Percentiles rank a stretch among this genome's conserved stretches.
These are phyloP conservation scores for Heliconius ethilla DNA, from an alignment of 2,888 invertebrate species.

Conservation along the genomic window DNA sequence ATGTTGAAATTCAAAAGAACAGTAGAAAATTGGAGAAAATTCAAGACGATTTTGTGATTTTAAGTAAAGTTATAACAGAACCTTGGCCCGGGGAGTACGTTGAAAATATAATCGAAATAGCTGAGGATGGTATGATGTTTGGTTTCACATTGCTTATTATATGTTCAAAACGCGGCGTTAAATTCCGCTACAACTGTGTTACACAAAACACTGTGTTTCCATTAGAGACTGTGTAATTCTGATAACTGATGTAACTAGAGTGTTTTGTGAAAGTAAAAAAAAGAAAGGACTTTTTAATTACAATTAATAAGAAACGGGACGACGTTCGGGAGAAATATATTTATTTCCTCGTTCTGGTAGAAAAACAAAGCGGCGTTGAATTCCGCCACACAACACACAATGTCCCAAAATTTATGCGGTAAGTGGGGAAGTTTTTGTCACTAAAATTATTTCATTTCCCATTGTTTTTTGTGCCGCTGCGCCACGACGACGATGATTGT, in stretches of 20 bases:
- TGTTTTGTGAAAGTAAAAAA: background rate
- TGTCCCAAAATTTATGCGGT: too few species aligned
- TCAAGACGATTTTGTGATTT: constrained; percentile 27
- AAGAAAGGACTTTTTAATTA: too few species aligned
- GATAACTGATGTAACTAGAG: background rate
- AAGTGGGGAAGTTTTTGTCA: background rate
- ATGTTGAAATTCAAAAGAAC: background rate
- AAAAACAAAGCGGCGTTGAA: too few species aligned
- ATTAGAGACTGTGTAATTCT: background rate
- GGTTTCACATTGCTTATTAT: background rate
- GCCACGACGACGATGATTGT: too few species aligned
- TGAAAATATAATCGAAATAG: constrained; percentile 44
- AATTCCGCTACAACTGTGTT: background rate
- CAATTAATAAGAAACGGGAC: too few species aligned
- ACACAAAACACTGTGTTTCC: too few species aligned
- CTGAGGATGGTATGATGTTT: constrained; percentile 32
- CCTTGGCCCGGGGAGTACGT: constrained; percentile 40
- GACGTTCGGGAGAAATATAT: too few species aligned
- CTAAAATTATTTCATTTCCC: background rate
- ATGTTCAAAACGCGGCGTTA: background rate
- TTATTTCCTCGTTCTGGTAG: too few species aligned
- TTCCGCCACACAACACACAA: too few species aligned
- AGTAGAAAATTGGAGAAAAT: background rate
- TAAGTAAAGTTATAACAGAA: constrained; percentile 12
- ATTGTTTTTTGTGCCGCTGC: background rate